phyloP scores from a whole-genome alignment of 37 sponge, comb jelly and placozoan genomes.

The Hexactinellida sp. region DNA sequence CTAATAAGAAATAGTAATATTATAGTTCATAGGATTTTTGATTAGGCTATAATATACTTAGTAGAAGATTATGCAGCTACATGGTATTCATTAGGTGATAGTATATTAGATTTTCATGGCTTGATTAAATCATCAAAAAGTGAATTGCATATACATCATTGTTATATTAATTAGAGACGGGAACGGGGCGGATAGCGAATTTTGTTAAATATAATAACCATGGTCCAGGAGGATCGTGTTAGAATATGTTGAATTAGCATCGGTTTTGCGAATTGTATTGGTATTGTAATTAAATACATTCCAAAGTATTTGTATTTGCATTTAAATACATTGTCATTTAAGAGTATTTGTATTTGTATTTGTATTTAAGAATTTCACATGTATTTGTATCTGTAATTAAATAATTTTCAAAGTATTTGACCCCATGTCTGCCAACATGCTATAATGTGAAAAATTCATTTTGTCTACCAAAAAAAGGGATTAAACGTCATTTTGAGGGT shows the following conservation, averaged over 20 bases:
- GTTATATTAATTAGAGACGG: not conserved
- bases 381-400: too few species aligned
- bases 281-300: not conserved
- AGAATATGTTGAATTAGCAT: not conserved
- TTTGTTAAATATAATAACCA: not conserved
- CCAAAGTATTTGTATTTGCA: not conserved
- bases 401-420: too few species aligned
- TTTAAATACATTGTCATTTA: too few species aligned
- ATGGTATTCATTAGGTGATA: not conserved
- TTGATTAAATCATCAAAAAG: not conserved
- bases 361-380: too few species aligned
- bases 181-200: not conserved
- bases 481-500: too few species aligned
- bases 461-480: too few species aligned
- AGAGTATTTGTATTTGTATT: too few species aligned
- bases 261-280: not conserved
- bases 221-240: not conserved
- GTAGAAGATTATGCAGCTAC: not conserved
- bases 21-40: not conserved
- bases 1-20: not conserved
- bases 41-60: not conserved
- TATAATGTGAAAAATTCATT: too few species aligned
- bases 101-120: not conserved
- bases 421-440: too few species aligned
- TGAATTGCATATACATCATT: not conserved